phyloP scores from a whole-genome alignment of 2,797 vertebrate genomes.

The Stomatorhinus walkeri region DNA sequence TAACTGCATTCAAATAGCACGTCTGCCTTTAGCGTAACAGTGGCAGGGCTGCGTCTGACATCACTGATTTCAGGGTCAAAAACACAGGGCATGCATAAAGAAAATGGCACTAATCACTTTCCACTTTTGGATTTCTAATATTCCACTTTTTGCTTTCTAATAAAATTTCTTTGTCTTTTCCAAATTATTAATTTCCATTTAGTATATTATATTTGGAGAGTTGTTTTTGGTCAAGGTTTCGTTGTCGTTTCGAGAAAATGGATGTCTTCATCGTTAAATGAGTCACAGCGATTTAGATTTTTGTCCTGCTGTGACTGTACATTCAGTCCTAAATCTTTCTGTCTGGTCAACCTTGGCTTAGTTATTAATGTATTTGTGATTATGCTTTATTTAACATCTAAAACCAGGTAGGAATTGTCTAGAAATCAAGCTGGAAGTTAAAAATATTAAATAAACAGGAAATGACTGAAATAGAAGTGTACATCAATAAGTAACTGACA shows the following conservation, averaged over 20 bases:
- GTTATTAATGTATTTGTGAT: not conserved
- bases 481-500: not conserved
- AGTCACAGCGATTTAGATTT: not conserved
- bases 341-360: not conserved
- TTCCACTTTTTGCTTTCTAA: not conserved
- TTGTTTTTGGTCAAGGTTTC: not conserved
- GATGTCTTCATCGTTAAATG: not conserved
- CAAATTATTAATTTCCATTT: not conserved
- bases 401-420: not conserved
- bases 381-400: not conserved
- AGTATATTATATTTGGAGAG: not conserved
- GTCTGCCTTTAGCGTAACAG: not conserved
- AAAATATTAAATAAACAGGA: not conserved
- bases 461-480: not conserved
- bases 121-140: not conserved
- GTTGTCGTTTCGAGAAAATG: not conserved
- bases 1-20: slow-evolving; percentile 9
- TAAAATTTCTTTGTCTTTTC: not conserved
- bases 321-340: not conserved
- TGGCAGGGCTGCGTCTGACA: not conserved
- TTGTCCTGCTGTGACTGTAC: not conserved
- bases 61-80: not conserved
- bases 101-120: not conserved
- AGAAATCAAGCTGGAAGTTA: not conserved
- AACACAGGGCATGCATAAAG: not conserved